phyloP scores from a whole-genome alignment of 2,797 vertebrate genomes.

The Phaenicophaeus curvirostris region DNA sequence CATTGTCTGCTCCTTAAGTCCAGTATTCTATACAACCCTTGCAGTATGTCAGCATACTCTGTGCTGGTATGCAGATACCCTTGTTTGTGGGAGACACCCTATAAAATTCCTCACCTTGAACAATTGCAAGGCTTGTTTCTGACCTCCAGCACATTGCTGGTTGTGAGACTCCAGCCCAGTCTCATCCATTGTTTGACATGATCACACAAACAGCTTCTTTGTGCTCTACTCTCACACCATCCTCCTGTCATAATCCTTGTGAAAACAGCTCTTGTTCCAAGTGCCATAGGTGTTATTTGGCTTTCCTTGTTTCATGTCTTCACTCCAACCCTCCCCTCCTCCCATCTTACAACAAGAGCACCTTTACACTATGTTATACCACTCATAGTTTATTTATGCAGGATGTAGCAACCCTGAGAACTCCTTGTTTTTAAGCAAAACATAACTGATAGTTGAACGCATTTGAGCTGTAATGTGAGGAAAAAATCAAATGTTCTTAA shows the following conservation, averaged over 20 bases:
- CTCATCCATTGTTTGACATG: background rate
- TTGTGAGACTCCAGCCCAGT: background rate
- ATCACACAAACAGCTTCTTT: background rate
- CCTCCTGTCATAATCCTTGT: background rate
- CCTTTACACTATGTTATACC: background rate
- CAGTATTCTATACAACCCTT: too few relatives aligned
- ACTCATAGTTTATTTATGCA: background rate
- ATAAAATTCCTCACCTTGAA: background rate
- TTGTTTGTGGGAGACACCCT: background rate
- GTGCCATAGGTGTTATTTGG: background rate
- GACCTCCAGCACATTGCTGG: background rate
- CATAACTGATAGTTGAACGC: background rate
- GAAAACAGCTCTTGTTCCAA: background rate
- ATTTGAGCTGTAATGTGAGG: background rate
- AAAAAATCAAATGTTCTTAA: background rate
- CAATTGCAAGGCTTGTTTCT: background rate
- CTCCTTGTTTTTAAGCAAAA: conserved; percentile 2
- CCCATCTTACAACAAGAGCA: background rate
- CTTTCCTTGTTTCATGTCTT: background rate
- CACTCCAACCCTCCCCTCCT: background rate
- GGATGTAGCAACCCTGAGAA: background rate
- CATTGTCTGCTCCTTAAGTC: background rate
- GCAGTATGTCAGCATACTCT: background rate
- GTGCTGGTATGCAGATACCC: background rate
- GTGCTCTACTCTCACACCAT: background rate